Evolutionary conservation across 2,113 vertebrate genomes (phyloP).

Genomic region (Scomber scombrus): DNA sequence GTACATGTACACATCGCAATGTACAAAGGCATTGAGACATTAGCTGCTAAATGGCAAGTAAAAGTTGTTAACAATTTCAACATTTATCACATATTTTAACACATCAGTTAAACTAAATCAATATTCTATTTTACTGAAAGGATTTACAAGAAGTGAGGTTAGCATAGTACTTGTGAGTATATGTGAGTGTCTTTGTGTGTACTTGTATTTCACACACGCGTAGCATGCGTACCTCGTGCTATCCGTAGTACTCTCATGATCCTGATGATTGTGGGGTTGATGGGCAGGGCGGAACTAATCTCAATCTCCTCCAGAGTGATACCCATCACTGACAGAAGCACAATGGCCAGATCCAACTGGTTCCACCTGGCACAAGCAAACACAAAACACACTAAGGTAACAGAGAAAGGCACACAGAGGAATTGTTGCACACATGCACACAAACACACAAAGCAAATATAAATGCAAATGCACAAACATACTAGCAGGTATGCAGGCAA

Average conservation of each 20-base stretch:
- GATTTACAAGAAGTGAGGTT: neutral
- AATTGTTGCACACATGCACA: neutral
- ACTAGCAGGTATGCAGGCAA: too few relatives aligned
- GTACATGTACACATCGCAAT: neutral
- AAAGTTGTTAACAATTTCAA: neutral
- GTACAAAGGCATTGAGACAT: neutral
- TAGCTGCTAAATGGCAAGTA: slow-evolving; percentile 7
- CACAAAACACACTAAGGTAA: slow-evolving; percentile 8
- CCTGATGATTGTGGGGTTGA: slow-evolving; percentile 98
- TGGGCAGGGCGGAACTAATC: slow-evolving; percentile 95
- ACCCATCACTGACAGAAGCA: slow-evolving; percentile 96
- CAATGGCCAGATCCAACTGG: slow-evolving; percentile 96
- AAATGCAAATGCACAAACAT: neutral
- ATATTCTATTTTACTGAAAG: neutral
- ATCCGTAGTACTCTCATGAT: slow-evolving; percentile 98
- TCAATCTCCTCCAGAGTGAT: slow-evolving; percentile 97
- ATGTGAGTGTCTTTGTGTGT: slow-evolving; percentile 2
- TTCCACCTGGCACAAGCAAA: slow-evolving; percentile 90
- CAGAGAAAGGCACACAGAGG: neutral
- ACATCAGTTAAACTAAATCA: neutral
- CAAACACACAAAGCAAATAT: neutral
- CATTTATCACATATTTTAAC: neutral
- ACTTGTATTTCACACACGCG: neutral
- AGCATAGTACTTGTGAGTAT: neutral
- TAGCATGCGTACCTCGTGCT: slow-evolving; percentile 87